A percentile compares a stretch with the other conserved stretches of the same genome.
These are phyloP conservation scores for Xestia ashworthii DNA, from an alignment of 2,888 invertebrate species.

Conservation along the genomic window DNA sequence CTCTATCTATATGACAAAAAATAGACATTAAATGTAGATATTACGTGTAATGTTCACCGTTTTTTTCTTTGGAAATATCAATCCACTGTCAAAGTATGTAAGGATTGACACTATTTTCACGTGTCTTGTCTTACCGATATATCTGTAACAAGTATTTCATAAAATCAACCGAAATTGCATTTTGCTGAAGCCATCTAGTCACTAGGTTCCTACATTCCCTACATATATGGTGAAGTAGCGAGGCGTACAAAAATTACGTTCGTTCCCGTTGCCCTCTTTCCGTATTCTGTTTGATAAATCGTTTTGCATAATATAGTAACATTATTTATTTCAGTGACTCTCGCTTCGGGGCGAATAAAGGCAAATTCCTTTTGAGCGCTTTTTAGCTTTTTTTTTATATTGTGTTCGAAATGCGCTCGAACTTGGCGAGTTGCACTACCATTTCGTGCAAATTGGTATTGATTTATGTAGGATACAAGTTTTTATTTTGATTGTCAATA, in stretches of 20 bases:
- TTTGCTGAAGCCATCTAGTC: conserved; percentile 5
- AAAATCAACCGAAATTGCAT: conserved; percentile 5
- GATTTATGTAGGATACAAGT: not conserved
- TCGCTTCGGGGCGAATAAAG: conserved; percentile 43
- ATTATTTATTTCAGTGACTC: conserved; percentile 46
- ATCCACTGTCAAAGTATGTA: not conserved
- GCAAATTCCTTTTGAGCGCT: conserved; percentile 37
- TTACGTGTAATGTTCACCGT: not conserved
- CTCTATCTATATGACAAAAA: not conserved
- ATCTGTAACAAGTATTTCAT: conserved; percentile 13
- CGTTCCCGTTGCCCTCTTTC: conserved; percentile 24
- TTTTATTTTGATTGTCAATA: conserved; percentile 3
- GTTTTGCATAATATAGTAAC: conserved; percentile 57
- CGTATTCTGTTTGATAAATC: conserved; percentile 56
- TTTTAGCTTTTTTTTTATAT: conserved; percentile 9
- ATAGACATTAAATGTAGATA: not conserved
- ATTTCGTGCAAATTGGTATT: conserved; percentile 34
- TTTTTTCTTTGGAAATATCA: not conserved
- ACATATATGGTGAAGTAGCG: not conserved
- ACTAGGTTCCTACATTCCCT: conserved; percentile 5
- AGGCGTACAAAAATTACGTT: conserved; percentile 28
- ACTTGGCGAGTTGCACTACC: conserved; percentile 29
- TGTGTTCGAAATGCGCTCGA: conserved; percentile 2
- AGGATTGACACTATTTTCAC: conserved; percentile 2
- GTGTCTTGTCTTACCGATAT: not conserved